Evolutionary conservation across 2,113 vertebrate genomes (phyloP).

Genomic region (Uropsilus gracilis): DNA sequence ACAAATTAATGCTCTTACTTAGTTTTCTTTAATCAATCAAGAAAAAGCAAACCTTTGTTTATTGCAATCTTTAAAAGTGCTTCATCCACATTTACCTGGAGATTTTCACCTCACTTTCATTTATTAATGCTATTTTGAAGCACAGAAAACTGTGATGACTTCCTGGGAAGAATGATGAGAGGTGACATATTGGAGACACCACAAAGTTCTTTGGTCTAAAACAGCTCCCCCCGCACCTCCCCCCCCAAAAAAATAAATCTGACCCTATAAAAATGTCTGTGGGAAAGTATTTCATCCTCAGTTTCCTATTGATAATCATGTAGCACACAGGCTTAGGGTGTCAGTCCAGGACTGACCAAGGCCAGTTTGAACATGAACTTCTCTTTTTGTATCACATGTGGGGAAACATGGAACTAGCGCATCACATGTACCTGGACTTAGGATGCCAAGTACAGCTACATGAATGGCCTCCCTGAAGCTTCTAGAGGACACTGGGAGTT

Average conservation of each 20-base stretch:
- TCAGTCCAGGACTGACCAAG: background rate
- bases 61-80: background rate
- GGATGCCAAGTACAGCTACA: background rate
- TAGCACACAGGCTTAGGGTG: background rate
- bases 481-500: background rate
- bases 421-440: background rate
- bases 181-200: background rate
- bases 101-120: background rate
- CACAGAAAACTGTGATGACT: background rate
- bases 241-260: too few species aligned
- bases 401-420: slow-evolving; percentile 1
- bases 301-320: background rate
- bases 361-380: background rate
- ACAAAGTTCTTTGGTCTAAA: background rate
- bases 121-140: background rate
- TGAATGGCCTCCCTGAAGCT: slow-evolving; percentile 6
- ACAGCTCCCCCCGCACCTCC: background rate
- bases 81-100: background rate
- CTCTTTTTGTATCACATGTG: background rate
- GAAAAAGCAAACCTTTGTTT: background rate
- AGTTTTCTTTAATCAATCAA: background rate
- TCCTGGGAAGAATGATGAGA: background rate
- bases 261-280: background rate
- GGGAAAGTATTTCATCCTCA: background rate
- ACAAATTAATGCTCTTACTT: background rate